Percentiles rank a stretch among this genome's conserved stretches.
Conservation (phyloP, 2,113 vertebrate species). For the Aptenodytes patagonicus region DNA sequence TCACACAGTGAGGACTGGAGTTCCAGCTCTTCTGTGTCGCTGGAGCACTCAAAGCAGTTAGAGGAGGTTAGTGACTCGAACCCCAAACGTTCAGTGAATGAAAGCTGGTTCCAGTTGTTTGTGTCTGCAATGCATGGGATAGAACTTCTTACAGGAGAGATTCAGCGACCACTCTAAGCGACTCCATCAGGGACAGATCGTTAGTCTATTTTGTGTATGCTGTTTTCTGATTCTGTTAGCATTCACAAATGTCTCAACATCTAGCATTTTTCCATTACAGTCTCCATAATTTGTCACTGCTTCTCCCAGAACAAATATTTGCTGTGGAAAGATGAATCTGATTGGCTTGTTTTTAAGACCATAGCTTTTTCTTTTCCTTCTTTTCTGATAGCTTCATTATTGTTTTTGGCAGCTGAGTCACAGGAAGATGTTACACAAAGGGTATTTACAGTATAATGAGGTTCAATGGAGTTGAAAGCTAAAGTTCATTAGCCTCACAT, state of each 20-base stretch:
- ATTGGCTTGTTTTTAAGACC: background rate
- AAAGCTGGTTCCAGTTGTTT: background rate
- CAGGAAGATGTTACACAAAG: conserved; percentile 7
- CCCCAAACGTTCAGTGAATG: background rate
- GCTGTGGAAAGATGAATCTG: background rate
- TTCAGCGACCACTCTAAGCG: background rate
- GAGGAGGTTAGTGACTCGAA: background rate
- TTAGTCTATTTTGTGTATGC: background rate
- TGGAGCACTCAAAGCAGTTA: background rate
- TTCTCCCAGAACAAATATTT: background rate
- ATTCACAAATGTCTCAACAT: background rate
- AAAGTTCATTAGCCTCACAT: conserved; percentile 48
- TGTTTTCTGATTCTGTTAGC: background rate
- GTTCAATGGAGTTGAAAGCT: conserved; percentile 45
- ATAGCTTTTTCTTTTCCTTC: background rate
- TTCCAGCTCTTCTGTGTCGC: background rate
- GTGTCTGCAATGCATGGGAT: background rate
- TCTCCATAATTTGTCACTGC: background rate
- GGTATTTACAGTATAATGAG: conserved; percentile 19
- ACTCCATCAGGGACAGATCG: background rate
- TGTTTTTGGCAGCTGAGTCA: conserved; percentile 35
- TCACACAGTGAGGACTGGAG: background rate
- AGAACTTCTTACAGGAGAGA: background rate
- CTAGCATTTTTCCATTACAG: background rate
- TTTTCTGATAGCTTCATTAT: conserved; percentile 10